phyloP scores from a whole-genome alignment of 2,888 invertebrate species.

The Griposia aprilina region DNA sequence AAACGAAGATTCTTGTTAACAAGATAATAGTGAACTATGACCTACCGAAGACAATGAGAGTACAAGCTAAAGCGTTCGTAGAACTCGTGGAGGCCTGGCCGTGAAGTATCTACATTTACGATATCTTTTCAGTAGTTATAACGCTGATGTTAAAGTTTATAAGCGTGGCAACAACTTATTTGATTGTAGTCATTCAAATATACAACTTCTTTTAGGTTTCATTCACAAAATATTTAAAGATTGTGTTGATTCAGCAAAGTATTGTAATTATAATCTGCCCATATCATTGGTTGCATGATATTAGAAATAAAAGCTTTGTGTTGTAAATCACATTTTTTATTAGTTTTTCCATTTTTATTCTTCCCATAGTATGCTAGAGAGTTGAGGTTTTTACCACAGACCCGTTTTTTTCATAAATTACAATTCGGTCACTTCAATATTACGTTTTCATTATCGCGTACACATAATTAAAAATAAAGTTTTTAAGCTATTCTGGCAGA shows the following conservation, averaged over 20 bases:
- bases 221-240: not conserved
- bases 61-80: constrained; percentile 82
- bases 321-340: constrained; percentile 11
- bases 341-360: not conserved
- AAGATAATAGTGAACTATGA: constrained; percentile 82
- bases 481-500: not conserved
- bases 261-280: constrained; percentile 7
- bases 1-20: constrained; percentile 77
- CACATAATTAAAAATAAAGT: not conserved
- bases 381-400: not conserved
- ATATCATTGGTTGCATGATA: not conserved
- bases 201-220: constrained; percentile 70
- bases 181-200: constrained; percentile 82
- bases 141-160: constrained; percentile 82
- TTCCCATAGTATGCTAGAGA: not conserved
- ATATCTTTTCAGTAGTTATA: constrained; percentile 82
- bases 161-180: constrained; percentile 82
- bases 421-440: not conserved
- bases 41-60: constrained; percentile 75
- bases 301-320: constrained; percentile 38
- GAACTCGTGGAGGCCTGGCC: constrained; percentile 80
- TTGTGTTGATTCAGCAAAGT: constrained; percentile 16
- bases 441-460: not conserved
- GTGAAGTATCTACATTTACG: constrained; percentile 74
- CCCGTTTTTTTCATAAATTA: not conserved